Base-by-base conservation (phyloP, 2,797 vertebrate genomes). In the Enteromius viviparus region DNA sequence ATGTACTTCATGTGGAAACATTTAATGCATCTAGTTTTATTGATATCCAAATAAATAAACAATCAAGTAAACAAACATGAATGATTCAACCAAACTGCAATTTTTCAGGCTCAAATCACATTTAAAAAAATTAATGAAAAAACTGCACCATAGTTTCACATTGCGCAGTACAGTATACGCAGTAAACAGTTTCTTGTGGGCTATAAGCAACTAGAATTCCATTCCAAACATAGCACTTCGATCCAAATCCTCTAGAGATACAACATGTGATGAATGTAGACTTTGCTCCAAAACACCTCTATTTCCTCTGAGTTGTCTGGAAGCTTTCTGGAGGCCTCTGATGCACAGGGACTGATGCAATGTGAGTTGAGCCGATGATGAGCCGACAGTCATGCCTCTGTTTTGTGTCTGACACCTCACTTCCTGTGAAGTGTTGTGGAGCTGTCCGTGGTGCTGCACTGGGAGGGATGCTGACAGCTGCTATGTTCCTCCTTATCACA, bases 401-500 rank as follows among this genome's bases (percentile, higher is more conserved):
- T 68, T 76, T 76, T 19, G 45, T 53, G 81, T 82, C 34, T 82
- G 80, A 82, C 80, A 82, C 71, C 32, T 75, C 47, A 75, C 58
- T 75, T 75, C 15, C 71, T 82, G 60, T 68, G 47, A 82, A 68
- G 80, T 64, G 60, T 42, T 66, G 71, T 76, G 80, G 62, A 76
- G 71, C 72, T 68, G 72, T 82, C 62, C 49, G 4, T 68, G 72
- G 23, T 76, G 60, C 60, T 82, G 70, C 60, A 55, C 17, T 15
- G 72, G 72, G 81, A 82, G 62, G 9, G 37, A 76, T 68, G 72
- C 81, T 82, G 81, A 76, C 81, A 75, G 81, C 34, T 82, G 72
- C 49, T 23, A 68, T 82, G 72, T 58, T 76, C 26, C 72, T 76
- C 62, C 62, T 66, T 55, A 82, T 45, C 62, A 66, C 81, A 76